Conservation (phyloP, 1,140 invertebrate species). For the Helicoverpa zea region DNA sequence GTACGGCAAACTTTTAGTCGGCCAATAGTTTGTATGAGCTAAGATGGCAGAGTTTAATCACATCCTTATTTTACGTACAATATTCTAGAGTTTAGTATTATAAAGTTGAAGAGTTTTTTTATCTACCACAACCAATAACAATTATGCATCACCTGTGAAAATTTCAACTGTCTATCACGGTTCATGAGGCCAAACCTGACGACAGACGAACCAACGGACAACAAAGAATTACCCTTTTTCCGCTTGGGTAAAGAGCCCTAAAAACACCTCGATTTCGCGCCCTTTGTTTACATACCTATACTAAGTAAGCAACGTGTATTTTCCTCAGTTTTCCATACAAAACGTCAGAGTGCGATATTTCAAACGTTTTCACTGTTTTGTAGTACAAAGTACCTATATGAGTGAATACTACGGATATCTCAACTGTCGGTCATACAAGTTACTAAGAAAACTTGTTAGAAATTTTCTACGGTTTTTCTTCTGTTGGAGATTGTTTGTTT, state of each 20-base stretch:
- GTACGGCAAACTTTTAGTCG: no score
- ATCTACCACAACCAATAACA: no score
- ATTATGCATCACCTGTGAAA: no score
- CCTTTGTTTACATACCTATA: neutral
- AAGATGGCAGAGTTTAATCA: no score
- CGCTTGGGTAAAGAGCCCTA: neutral
- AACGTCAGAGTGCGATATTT: conserved; percentile 26
- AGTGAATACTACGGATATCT: conserved; percentile 1
- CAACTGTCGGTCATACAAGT: neutral
- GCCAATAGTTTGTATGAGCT: no score
- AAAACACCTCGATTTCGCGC: neutral
- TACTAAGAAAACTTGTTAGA: neutral
- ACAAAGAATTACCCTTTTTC: no score
- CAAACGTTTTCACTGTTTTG: conserved; percentile 38
- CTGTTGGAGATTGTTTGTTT: neutral
- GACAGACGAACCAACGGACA: no score
- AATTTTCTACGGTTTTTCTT: conserved; percentile 28
- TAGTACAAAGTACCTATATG: conserved; percentile 23
- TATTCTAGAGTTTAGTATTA: no score
- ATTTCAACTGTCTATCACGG: no score
- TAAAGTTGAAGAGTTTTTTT: no score
- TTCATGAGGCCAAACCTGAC: no score
- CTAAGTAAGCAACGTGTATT: neutral
- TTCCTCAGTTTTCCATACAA: conserved; percentile 14
- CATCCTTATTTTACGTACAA: no score